Evolutionary conservation across 35 echinoderm and acorn worm species (phyloP), one percentile per base, ranked within the genome.

Genomic region (Nesometra sesokonis): DNA sequence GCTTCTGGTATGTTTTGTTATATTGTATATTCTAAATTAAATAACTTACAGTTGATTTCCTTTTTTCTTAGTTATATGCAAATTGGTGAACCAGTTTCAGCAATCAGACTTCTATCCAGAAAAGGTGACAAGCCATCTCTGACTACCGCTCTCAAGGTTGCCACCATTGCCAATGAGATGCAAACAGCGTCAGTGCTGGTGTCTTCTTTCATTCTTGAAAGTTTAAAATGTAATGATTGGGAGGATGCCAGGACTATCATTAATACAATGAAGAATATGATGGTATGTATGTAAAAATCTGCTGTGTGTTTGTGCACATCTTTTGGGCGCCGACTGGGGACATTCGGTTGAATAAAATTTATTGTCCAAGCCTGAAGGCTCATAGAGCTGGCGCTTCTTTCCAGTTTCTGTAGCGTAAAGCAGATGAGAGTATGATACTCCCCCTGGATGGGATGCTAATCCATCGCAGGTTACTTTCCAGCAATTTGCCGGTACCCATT

Each of bases 141-240:
- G 31, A 83, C 47, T 40, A 80, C 88, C 77, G 93, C 93, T 77
- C 85, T 92, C 13, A 76, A 92, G 40, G 90, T 99, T 13, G 89
- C 96, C 31, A 81, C 91, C n/a, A 89, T 88, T 76, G 77, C 96
- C 46, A 78, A 90, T 46, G 86, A 91, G 87, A 79, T 82, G 30
- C 47, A 86, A 31, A 46, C 88, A 36, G 86, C 87, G 33, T 76
- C 32, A 29, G 80, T 84, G 23, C 34, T 92, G 79, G 83, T 92
- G 33, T 85, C 90, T 30, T 84, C 88, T 76, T 99, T 90, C 87
- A 77, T 91, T 35, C 89, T 94, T 91, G 80, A 92, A 35, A 89
- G 88, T 84, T 43, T 94, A 78, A 29, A 88, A 47, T 90, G 78
- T 76, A 80, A 85, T 90, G 85, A 94, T 88, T 99, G 96, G 96